phyloP scores from a whole-genome alignment of 2,888 invertebrate genomes.

The Willowsia nigromaculata region DNA sequence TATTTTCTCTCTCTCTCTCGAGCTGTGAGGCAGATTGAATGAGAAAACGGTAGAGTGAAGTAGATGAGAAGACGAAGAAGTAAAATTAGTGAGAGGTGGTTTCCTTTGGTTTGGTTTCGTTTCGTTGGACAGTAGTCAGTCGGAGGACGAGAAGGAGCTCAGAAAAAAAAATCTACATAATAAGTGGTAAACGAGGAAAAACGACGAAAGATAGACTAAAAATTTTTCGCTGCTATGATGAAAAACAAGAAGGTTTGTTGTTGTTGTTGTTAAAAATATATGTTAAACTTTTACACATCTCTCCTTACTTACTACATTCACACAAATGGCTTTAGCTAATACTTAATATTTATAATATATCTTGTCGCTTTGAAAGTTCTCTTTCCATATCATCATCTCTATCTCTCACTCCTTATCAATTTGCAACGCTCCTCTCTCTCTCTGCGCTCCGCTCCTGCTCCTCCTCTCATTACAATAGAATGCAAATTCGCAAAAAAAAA shows the following conservation, averaged over 20 bases:
- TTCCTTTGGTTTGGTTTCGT: too few relatives aligned
- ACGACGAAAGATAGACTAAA: not conserved
- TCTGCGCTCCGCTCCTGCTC: not conserved
- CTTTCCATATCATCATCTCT: constrained; percentile 5
- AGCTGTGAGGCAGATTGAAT: not conserved
- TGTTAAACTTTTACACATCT: not conserved
- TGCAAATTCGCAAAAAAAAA: not conserved
- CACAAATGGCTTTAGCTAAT: not conserved
- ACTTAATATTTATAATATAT: not conserved
- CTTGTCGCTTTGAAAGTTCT: constrained; percentile 3
- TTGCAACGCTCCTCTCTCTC: not conserved
- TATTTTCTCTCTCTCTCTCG: not conserved
- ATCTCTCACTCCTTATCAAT: not conserved
- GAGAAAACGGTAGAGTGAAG: not conserved
- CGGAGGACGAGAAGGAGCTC: too few relatives aligned
- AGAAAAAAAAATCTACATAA: not conserved
- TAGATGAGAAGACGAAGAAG: not conserved
- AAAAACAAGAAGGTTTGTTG: constrained; percentile 46
- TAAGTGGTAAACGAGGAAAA: not conserved
- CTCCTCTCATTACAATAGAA: not conserved
- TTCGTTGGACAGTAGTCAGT: too few relatives aligned
- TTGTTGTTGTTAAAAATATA: not conserved
- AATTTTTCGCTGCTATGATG: not conserved
- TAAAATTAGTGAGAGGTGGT: not conserved
- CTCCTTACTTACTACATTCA: not conserved